phyloP scores from a whole-genome alignment of 2,888 invertebrate species.

The Napeogenes sylphis region DNA sequence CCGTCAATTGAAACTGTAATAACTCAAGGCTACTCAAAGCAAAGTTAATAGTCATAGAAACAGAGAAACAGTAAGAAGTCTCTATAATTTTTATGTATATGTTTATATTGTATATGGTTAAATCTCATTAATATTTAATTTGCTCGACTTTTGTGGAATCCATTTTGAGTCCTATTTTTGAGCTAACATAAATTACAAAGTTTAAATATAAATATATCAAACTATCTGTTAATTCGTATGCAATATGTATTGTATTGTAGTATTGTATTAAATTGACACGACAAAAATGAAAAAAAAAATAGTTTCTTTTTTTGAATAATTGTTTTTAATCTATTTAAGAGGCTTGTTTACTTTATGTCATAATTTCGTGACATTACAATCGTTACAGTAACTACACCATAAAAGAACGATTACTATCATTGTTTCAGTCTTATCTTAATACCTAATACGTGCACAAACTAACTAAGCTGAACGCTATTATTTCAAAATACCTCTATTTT shows the following conservation, averaged over 20 bases:
- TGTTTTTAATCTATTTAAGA: not conserved
- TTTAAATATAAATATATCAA: no score
- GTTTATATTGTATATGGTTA: no score
- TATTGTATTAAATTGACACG: no score
- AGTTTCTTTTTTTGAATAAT: no score
- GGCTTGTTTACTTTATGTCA: constrained; percentile 6
- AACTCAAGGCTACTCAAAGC: constrained; percentile 21
- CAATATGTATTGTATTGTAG: no score
- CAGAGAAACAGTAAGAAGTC: not conserved
- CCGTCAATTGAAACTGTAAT: constrained; percentile 52
- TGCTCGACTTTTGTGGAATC: no score
- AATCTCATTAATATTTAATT: no score
- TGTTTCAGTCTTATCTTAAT: constrained; percentile 13
- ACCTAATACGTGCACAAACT: not conserved
- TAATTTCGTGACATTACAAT: not conserved
- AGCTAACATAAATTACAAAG: no score
- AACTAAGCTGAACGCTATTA: not conserved
- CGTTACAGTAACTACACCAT: constrained; percentile 6
- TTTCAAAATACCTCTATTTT: not conserved
- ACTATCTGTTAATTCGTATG: no score
- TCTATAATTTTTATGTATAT: no score
- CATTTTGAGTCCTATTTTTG: no score
- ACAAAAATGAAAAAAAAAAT: no score
- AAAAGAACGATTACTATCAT: constrained; percentile 9
- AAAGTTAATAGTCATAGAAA: not conserved